Conservation (phyloP, 2,113 vertebrate species). For the Microcebus lehilahytsara region DNA sequence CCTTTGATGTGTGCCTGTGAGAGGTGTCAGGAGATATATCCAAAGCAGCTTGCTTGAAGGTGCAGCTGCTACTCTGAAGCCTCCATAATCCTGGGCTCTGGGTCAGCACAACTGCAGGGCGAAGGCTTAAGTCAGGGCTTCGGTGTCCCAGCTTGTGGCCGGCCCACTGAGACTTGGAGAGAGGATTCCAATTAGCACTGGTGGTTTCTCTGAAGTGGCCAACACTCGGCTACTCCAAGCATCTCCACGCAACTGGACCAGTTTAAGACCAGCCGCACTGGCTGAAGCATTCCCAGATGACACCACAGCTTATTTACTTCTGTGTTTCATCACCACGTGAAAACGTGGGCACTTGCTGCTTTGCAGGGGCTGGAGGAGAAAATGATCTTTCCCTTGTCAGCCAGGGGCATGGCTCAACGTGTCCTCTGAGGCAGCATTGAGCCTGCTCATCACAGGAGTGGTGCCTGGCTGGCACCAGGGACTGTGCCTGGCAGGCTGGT, state of each 20-base stretch:
- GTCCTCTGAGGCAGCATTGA: not conserved
- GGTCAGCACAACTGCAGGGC: not conserved
- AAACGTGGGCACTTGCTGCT: not conserved
- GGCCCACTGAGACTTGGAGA: not conserved
- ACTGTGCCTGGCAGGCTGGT: accelerated
- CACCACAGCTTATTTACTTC: not conserved
- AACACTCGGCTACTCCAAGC: not conserved
- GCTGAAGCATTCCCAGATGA: not conserved
- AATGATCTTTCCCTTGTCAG: not conserved
- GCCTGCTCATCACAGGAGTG: not conserved
- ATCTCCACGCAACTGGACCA: not conserved
- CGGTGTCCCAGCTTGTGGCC: not conserved
- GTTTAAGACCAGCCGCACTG: not conserved
- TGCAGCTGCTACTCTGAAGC: not conserved
- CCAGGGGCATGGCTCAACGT: not conserved
- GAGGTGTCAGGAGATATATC: not conserved
- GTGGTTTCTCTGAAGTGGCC: conserved; percentile 18
- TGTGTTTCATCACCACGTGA: not conserved
- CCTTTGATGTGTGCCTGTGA: not conserved
- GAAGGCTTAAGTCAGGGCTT: not conserved
- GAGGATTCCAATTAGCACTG: not conserved
- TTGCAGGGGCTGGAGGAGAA: not conserved
- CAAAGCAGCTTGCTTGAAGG: not conserved
- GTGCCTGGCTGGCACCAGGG: not conserved
- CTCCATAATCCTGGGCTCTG: not conserved